Evolutionary conservation across 2,888 invertebrate species (phyloP).

Genomic region (Pristionchus mayeri): DNA sequence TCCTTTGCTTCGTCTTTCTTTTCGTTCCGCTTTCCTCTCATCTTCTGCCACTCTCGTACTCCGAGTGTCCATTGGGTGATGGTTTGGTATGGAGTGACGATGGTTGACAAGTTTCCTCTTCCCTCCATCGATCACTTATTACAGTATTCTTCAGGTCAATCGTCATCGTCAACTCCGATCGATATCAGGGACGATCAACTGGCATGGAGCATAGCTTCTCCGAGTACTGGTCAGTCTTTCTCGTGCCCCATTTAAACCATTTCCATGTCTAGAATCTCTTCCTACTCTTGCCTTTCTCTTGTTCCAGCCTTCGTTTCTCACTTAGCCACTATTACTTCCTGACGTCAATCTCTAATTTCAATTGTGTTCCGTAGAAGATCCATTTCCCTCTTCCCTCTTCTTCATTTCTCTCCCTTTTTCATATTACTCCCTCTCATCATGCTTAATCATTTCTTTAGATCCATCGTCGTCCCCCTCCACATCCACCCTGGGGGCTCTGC

Average conservation of each 20-base stretch:
- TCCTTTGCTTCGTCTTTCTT: conserved; percentile 1
- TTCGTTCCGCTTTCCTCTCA: conserved; percentile 36
- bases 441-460: background rate
- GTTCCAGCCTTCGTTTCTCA: background rate
- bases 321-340: conserved; percentile 42
- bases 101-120: background rate
- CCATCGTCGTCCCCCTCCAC: conserved; percentile 23
- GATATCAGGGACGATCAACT: conserved; percentile 46
- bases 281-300: background rate
- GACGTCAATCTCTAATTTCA: conserved; percentile 44
- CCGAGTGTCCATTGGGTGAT: conserved; percentile 10
- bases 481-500: background rate
- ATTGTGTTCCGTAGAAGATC: conserved; percentile 40
- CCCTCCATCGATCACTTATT: conserved; percentile 12
- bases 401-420: conserved; percentile 2
- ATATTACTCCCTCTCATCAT: background rate
- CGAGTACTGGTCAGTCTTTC: conserved; percentile 37
- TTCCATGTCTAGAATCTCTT: conserved; percentile 36
- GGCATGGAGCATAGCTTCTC: conserved; percentile 42
- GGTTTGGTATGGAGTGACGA: conserved; percentile 1
- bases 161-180: conserved; percentile 29
- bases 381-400: conserved; percentile 31
- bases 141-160: conserved; percentile 26
- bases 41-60: conserved; percentile 1
- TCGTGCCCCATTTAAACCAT: background rate